Conservation (phyloP, 1,140 invertebrate genomes). For the Diabrotica virgifera region DNA sequence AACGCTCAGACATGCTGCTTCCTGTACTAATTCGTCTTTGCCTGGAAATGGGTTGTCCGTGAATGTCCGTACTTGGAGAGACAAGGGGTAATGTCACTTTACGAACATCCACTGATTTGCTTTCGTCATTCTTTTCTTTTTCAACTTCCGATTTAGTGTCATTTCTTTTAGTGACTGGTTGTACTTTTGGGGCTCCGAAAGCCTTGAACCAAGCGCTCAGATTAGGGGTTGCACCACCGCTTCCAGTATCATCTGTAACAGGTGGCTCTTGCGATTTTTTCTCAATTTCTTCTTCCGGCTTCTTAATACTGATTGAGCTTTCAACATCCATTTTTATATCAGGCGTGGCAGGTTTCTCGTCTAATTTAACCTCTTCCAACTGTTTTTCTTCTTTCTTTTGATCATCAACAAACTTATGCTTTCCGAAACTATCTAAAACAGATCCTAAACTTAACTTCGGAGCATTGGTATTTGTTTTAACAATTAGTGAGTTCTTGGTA, state of each 20-base stretch:
- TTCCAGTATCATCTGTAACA: conserved; percentile 22
- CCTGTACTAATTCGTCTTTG: conserved; percentile 66
- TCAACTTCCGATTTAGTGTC: conserved; percentile 48
- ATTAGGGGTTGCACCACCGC: conserved; percentile 68
- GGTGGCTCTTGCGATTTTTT: conserved; percentile 21
- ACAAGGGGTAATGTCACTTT: conserved; percentile 37
- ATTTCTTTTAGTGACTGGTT: conserved; percentile 44
- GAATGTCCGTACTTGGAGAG: conserved; percentile 47
- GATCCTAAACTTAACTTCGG: conserved; percentile 79
- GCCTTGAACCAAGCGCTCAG: conserved; percentile 88
- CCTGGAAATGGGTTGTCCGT: conserved; percentile 53
- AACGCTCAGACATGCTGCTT: conserved; percentile 69
- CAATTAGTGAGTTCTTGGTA: conserved; percentile 56
- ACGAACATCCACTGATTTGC: conserved; percentile 14
- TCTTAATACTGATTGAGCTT: conserved; percentile 4
- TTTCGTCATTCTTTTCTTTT: conserved; percentile 45
- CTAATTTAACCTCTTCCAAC: conserved; percentile 25
- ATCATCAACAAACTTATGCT: conserved; percentile 57
- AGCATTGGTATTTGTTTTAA: conserved; percentile 59
- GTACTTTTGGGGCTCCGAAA: conserved; percentile 74
- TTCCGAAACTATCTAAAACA: conserved; percentile 66
- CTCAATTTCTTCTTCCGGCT: conserved; percentile 4
- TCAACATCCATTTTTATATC: conserved; percentile 6
- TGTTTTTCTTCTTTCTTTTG: conserved; percentile 46
- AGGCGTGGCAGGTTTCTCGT: background rate